These are phyloP conservation scores for Callinectes sapidus DNA, from an alignment of 2,888 invertebrate species.

Conservation along the genomic window DNA sequence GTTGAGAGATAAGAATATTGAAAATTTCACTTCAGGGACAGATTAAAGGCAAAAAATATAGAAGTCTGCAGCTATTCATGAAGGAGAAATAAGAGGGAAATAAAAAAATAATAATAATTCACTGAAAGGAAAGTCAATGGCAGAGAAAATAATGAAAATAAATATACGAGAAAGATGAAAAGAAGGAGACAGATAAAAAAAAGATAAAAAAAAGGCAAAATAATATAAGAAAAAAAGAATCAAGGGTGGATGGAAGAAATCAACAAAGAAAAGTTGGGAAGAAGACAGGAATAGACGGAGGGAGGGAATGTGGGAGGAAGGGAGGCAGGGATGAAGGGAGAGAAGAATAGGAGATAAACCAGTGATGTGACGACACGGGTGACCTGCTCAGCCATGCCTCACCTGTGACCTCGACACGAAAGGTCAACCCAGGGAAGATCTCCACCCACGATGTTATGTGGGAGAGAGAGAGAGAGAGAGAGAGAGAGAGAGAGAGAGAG, in stretches of 20 bases:
- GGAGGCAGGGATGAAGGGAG: neutral
- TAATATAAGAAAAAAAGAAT: neutral
- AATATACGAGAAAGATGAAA: neutral
- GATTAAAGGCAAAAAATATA: neutral
- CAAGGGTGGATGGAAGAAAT: neutral
- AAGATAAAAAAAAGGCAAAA: neutral
- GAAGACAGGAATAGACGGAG: neutral
- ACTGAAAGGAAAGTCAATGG: neutral
- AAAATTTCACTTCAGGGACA: neutral
- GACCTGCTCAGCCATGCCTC: neutral
- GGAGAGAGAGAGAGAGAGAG: neutral
- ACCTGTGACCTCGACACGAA: neutral
- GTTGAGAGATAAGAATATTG: neutral
- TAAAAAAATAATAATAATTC: neutral
- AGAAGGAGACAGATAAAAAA: neutral
- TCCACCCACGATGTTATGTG: neutral
- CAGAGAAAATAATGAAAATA: neutral
- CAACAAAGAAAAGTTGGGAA: neutral
- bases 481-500: constrained; percentile 1
- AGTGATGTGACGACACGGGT: neutral
- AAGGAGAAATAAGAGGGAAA: neutral
- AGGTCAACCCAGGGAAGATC: neutral
- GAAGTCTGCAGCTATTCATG: neutral
- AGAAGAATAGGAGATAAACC: neutral
- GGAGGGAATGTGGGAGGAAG: neutral